Conservation (phyloP, 1,140 invertebrate species). For the Pantala flavescens region DNA sequence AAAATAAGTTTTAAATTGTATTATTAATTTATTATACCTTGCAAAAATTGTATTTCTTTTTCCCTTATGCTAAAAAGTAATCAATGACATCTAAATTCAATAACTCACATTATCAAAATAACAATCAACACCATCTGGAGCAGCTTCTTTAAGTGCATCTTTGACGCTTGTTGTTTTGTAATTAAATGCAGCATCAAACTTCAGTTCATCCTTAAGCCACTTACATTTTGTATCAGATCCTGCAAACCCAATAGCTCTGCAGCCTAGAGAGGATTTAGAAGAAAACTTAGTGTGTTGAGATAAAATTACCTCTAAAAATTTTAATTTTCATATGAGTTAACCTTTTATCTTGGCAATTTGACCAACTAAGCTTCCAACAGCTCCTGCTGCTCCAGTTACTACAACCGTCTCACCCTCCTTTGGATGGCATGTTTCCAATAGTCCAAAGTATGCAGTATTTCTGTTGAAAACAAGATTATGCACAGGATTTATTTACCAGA, state of each 20-base stretch:
- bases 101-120: slow-evolving; percentile 61
- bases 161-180: slow-evolving; percentile 52
- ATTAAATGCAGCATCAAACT: slow-evolving; percentile 58
- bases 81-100: no score
- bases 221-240: slow-evolving; percentile 58
- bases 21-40: no score
- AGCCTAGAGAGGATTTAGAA: slow-evolving; percentile 33
- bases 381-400: slow-evolving; percentile 51
- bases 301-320: no score
- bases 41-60: no score
- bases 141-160: slow-evolving; percentile 43
- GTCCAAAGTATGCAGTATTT: slow-evolving; percentile 62
- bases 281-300: no score
- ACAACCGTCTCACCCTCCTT: slow-evolving; percentile 56
- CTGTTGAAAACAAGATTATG: slow-evolving; percentile 30
- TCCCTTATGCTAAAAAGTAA: no score
- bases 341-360: slow-evolving; percentile 60
- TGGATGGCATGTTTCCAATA: slow-evolving; percentile 55
- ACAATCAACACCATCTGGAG: slow-evolving; percentile 57
- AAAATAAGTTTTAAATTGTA: no score
- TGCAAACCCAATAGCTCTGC: slow-evolving; percentile 58
- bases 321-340: slow-evolving; percentile 18
- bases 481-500: no score
- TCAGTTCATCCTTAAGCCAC: slow-evolving; percentile 52
- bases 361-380: slow-evolving; percentile 59